phyloP scores from a whole-genome alignment of 1,140 invertebrate genomes.

The Lepidurus apus region DNA sequence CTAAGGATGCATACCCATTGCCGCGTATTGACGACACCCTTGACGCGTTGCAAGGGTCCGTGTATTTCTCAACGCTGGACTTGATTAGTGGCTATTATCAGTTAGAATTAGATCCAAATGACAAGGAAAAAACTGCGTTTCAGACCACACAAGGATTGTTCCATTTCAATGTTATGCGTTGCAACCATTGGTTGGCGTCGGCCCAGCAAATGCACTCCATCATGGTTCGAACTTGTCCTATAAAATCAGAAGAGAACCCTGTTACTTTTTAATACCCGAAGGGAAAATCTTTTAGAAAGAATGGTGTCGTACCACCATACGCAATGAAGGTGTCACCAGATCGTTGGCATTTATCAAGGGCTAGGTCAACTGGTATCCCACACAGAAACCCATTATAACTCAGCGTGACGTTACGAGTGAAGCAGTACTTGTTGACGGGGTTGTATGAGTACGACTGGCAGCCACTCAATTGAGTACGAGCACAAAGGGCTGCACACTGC shows the following conservation, averaged over 20 bases:
- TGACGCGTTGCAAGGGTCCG: constrained; percentile 37
- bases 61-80: constrained; percentile 41
- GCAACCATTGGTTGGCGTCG: too few relatives aligned
- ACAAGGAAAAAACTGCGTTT: constrained; percentile 46
- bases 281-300: too few relatives aligned
- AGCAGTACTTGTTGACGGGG: background rate
- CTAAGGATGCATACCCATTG: constrained; percentile 44
- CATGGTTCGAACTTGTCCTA: too few relatives aligned
- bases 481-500: background rate
- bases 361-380: background rate
- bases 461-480: background rate
- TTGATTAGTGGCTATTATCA: constrained; percentile 49
- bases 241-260: too few relatives aligned
- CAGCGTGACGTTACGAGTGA: background rate
- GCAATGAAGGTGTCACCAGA: background rate
- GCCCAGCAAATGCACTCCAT: too few relatives aligned
- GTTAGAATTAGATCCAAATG: constrained; percentile 41
- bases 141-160: constrained; percentile 39
- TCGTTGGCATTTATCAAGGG: background rate
- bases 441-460: background rate
- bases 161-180: constrained; percentile 35
- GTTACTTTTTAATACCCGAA: too few relatives aligned
- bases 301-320: background rate
- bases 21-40: constrained; percentile 44
- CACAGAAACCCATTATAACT: background rate